Base-by-base conservation (phyloP, 2,888 invertebrate species). In the Platycheirus rosarum region DNA sequence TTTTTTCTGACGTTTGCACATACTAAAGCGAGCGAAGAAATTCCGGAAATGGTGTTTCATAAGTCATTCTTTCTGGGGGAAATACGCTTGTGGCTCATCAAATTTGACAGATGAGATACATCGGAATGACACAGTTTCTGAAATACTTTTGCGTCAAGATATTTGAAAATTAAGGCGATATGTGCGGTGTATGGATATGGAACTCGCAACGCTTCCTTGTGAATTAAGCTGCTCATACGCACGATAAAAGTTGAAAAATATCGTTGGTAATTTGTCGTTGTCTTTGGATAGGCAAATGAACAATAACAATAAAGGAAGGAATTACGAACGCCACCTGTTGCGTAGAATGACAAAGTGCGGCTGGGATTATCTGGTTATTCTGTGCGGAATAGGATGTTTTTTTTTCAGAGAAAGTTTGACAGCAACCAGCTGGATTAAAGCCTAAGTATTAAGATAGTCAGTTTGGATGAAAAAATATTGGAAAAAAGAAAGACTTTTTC, bases 191-290 rank as follows among this genome's bases (percentile, higher is more conserved):
- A 3, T 14, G 20, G 40, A 40, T 26, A 40, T 26, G 1, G 14
- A 23, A 6, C 9, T n/a, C 14, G 40, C 42, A 60, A 13, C 29
- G 49, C 70, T 60, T 48, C 42, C 29, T 46, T 16, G 40, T 16
- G 14, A 55, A 65, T 57, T 51, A 66, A 48, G 42, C 26, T 48
- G 32, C 32, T 49, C 49, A 26, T 23, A 35, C 32, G 32, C 57
- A 66, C 49, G 32, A 32, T 42, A 46, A 49, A 32, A 20, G 14
- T 35, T 74, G 74, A 74, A 74, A 66, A 57, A 74, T 55, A 42
- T 35, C 7, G 35, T 8, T n/a, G n/a, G n/a, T 40, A 48, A 74
- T 74, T 57, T 66, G 7, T 74, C 42, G 23, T 48, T 66, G 74
- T 66, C 74, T 53, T 35, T n/a, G 57, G 42, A 2, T 37, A 37